Evolutionary conservation across 1,140 invertebrate species (phyloP), one percentile per base, ranked within the genome.

Genomic region (Cardiocondyla obscurior): DNA sequence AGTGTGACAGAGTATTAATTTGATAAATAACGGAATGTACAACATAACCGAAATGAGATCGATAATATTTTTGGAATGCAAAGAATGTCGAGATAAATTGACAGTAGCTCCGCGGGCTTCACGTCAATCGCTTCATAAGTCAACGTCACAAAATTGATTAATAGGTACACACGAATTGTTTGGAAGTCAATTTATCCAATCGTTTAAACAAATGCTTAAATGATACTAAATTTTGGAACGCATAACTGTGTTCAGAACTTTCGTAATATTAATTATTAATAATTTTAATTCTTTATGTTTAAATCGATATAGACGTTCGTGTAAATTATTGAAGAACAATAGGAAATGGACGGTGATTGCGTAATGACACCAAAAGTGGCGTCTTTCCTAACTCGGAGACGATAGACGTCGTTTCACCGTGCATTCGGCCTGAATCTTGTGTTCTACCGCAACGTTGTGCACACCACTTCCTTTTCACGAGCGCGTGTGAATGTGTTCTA

Each of bases 391-490:
- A 89, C 67, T 58, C 65, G 25, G 28, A 25, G 60, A 82, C n/a
- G 12, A 67, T 85, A 90, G 90, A 88, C 91, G 91, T 91, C 90
- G 81, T 90, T 77, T 44, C 64, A 88, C 88, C 88, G 84, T 86
- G 88, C 85, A 79, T 85, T 76, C 88, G 70, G 87, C 87, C 82
- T 79, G 79, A 82, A 84, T 86, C 62, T 57, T 81, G 62, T 64
- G 25, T 55, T 84, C 62, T 39, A 42, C 72, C 65, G 65, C 70
- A 55, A 85, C 65, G 60, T 85, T 83, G 33, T 42, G 55, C 64
- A 53, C 77, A 67, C 58, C 73, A 89, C 85, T 91, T 91, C 88
- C 90, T 85, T 92, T 92, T 92, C 90, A 92, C 84, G 86, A 85
- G 36, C 67, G 88, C 88, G 86, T 90, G 88, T 91, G 90, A 92